Evolutionary conservation across 2,113 vertebrate genomes (phyloP).

Genomic region (Cryptomyrus ogoouensis): DNA sequence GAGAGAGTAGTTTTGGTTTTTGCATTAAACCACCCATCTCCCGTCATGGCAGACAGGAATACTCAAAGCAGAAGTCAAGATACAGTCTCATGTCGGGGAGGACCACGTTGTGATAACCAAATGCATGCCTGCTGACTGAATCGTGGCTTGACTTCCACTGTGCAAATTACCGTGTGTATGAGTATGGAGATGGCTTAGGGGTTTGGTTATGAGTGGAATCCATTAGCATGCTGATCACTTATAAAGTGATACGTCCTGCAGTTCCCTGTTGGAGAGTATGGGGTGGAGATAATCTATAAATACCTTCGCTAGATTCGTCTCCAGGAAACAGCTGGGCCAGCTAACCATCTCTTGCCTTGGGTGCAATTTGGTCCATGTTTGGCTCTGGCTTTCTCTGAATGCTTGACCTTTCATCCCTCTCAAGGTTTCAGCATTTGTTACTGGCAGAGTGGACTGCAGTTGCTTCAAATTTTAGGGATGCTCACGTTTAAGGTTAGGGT

Average conservation of each 20-base stretch:
- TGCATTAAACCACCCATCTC: neutral
- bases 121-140: neutral
- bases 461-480: neutral
- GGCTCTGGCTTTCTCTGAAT: neutral
- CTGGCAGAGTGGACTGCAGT: neutral
- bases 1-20: neutral
- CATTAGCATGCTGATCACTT: constrained; percentile 31
- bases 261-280: constrained; percentile 40
- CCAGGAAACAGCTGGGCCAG: constrained; percentile 47
- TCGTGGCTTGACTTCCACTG: neutral
- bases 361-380: constrained; percentile 9
- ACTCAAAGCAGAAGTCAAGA: neutral
- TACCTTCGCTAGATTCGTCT: constrained; percentile 46
- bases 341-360: constrained; percentile 7
- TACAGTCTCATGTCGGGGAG: neutral
- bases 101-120: neutral
- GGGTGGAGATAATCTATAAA: constrained; percentile 47
- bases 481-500: constrained; percentile 4
- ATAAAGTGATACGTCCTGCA: constrained; percentile 26
- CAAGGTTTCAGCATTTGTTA: neutral
- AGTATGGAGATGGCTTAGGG: neutral
- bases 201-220: constrained; percentile 22
- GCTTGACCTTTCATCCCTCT: neutral
- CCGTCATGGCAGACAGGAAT: neutral
- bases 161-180: neutral